A percentile compares a stretch with the other conserved stretches of the same genome.
phyloP scores from a whole-genome alignment of 2,113 vertebrate genomes.

The Archocentrus centrarchus region DNA sequence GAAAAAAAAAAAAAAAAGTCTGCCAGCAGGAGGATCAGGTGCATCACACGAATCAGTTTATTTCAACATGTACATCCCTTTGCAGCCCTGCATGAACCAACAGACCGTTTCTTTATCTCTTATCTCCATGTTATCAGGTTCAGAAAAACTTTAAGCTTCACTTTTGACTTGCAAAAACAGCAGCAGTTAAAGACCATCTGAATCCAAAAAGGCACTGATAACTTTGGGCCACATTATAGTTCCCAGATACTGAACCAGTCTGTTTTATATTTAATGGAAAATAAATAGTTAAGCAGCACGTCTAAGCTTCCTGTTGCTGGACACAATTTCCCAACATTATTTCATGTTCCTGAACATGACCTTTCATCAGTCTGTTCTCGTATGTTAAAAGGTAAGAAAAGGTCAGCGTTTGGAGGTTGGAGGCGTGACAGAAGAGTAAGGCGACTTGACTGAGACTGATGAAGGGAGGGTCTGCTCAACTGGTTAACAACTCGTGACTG shows the following conservation, averaged over 20 bases:
- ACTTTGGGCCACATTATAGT: not conserved
- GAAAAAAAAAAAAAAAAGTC: too few species aligned
- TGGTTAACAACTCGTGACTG: not conserved
- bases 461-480: not conserved
- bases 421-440: not conserved
- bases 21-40: not conserved
- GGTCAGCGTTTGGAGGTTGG: too few species aligned
- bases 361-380: not conserved
- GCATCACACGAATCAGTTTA: not conserved
- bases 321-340: not conserved
- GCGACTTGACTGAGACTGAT: not conserved
- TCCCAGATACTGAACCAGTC: not conserved
- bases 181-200: not conserved
- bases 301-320: not conserved
- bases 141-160: constrained; percentile 22
- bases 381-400: not conserved
- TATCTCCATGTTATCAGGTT: not conserved
- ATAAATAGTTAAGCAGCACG: not conserved
- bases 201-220: not conserved
- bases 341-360: not conserved
- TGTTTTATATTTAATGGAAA: not conserved
- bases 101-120: not conserved
- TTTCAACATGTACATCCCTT: not conserved
- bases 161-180: not conserved
- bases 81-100: not conserved